Conservation (phyloP, 2,888 invertebrate genomes). For the Herminia tarsipennalis region DNA sequence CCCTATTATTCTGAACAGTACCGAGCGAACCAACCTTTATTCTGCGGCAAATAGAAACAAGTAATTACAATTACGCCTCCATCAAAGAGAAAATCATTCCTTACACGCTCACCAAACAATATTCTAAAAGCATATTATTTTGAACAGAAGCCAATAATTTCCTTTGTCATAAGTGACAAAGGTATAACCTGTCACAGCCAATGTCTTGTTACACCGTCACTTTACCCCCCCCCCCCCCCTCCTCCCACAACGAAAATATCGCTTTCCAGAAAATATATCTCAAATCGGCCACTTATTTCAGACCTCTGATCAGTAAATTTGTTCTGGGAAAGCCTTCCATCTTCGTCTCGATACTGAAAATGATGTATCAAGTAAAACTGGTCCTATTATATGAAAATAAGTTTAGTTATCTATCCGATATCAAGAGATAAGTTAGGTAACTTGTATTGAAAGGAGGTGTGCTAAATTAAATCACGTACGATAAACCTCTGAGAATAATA, state of each 20-base stretch:
- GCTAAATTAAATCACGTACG: conserved; percentile 23
- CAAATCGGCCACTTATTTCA: conserved; percentile 50
- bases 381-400: conserved; percentile 60
- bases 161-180: conserved; percentile 61
- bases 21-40: too few relatives aligned
- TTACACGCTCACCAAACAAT: neutral
- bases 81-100: too few relatives aligned
- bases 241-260: conserved; percentile 68
- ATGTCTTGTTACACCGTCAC: conserved; percentile 63
- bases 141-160: conserved; percentile 46
- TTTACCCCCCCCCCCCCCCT: too few relatives aligned
- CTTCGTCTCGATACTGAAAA: conserved; percentile 11
- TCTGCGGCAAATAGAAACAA: too few relatives aligned
- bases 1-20: too few relatives aligned
- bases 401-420: conserved; percentile 33
- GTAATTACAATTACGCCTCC: too few relatives aligned
- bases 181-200: conserved; percentile 75
- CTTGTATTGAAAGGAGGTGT: conserved; percentile 20
- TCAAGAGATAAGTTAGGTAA: conserved; percentile 20
- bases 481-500: too few relatives aligned
- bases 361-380: conserved; percentile 39
- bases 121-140: conserved; percentile 1
- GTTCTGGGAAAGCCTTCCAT: conserved; percentile 6
- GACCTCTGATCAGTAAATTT: conserved; percentile 47
- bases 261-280: conserved; percentile 68